A percentile compares a stretch with the other conserved stretches of the same genome.
Evolutionary conservation across 2,113 vertebrate species (phyloP).

Genomic region (Meleagris gallopavo): DNA sequence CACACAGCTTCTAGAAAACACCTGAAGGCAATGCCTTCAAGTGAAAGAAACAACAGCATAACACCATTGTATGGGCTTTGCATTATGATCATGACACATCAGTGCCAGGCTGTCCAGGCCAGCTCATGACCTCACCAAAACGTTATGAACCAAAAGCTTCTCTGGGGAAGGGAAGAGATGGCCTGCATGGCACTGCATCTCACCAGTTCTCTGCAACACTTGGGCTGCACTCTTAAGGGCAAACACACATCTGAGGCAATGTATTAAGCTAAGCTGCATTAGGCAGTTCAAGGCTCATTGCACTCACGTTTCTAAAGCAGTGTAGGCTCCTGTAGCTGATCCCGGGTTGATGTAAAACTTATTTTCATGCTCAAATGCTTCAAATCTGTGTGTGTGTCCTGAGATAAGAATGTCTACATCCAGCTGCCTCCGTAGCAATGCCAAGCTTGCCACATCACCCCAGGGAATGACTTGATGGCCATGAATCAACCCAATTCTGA

Average conservation of each 20-base stretch:
- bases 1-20: not conserved
- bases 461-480: slow-evolving; percentile 95
- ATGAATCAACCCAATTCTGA: slow-evolving; percentile 93
- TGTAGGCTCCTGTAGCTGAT: slow-evolving; percentile 93
- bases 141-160: no score
- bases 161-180: rapidly evolving
- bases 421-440: slow-evolving; percentile 91
- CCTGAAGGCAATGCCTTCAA: not conserved
- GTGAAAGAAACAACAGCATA: not conserved
- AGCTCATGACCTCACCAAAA: rapidly evolving
- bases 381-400: slow-evolving; percentile 93
- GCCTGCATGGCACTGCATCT: not conserved
- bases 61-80: rapidly evolving
- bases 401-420: slow-evolving; percentile 95
- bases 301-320: slow-evolving; percentile 88
- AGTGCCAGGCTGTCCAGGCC: rapidly evolving
- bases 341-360: slow-evolving; percentile 95
- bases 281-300: not conserved
- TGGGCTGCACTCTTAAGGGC: rapidly evolving
- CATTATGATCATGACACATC: no score
- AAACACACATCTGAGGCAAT: not conserved
- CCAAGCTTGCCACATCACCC: slow-evolving; percentile 92
- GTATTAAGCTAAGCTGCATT: rapidly evolving
- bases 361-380: slow-evolving; percentile 93
- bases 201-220: rapidly evolving